Base-by-base conservation (phyloP, 2,113 vertebrate genomes). In the Lasiurus borealis region DNA sequence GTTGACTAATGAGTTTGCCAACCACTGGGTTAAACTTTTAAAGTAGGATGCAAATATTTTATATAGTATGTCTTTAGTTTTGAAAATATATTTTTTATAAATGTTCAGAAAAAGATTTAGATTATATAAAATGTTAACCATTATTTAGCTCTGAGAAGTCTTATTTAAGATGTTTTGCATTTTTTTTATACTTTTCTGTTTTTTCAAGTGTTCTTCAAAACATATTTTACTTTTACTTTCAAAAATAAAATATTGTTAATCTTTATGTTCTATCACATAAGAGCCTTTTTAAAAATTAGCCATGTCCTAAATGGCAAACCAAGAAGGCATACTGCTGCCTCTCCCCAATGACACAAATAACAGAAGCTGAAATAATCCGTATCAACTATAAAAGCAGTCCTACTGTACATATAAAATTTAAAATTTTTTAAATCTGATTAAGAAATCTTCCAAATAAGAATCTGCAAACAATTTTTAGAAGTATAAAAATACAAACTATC, bases 401-500 rank as follows among this genome's bases (percentile, higher is more conserved):
- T 40, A 40, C 40, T 31, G 16, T 36, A 73, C 21, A 5, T 50
- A 57, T 0, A 54, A 76, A 82, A 83, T 62, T 2, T 78, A 85
- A n/a, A 18, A 84, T 54, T 73, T 68, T 92, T 80, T 13, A 76
- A 93, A 68, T 23, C 48, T 87, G 16, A 31, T 64, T 75, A 64
- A 52, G 31, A 86, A 68, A 86, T 73, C 25, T 78, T 93, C 83
- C 31, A 95, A 52, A 91, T 62, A 92, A 86, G 27, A 82, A 11
- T 52, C 46, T 95, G 78, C 48, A 91, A 93, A 62, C 29, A 44
- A 75, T 80, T 78, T 62, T 71, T 85, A 92, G 36, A 81, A 83
- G 84, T 73, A 71, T 71, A 84, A 88, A 84, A 78, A 73, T 31
- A 50, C 5, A 84, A 75, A 40, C 19, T 64, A 86, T 59, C 52